Conservation (phyloP, 2,113 vertebrate species). For the Chelonoidis abingdonii region DNA sequence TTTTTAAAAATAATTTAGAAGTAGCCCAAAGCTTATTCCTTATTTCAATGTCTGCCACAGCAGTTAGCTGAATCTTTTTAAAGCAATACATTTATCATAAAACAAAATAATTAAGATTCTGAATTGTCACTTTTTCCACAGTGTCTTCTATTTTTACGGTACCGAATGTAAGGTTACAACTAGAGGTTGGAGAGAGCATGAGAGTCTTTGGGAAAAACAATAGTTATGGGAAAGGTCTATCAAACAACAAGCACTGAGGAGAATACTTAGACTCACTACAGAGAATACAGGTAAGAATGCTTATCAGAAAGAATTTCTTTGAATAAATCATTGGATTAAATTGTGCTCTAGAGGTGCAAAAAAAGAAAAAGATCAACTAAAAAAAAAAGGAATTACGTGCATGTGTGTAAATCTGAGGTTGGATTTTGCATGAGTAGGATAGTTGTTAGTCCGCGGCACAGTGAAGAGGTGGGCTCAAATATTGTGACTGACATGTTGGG, state of each 20-base stretch:
- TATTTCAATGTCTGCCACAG: neutral
- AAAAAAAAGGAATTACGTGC: neutral
- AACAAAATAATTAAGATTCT: neutral
- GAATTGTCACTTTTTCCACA: conserved; percentile 70
- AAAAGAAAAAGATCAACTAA: neutral
- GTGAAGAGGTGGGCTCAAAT: neutral
- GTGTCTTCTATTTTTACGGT: conserved; percentile 97
- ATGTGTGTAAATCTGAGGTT: neutral
- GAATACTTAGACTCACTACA: conserved; percentile 15
- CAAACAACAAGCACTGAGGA: conserved; percentile 91
- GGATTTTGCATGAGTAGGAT: neutral
- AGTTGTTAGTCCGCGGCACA: neutral
- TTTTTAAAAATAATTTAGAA: neutral
- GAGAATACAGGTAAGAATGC: conserved; percentile 79
- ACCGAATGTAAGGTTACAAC: conserved; percentile 91
- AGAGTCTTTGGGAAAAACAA: conserved; percentile 90
- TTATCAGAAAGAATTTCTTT: neutral
- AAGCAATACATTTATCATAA: neutral
- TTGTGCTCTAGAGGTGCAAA: neutral
- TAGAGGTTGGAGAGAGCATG: conserved; percentile 90
- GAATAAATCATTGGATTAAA: neutral
- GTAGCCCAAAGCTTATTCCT: neutral
- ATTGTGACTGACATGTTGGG: neutral
- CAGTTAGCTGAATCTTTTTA: neutral
- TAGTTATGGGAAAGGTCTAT: conserved; percentile 89